These are phyloP conservation scores for Valencia hispanica DNA, from an alignment of 2,797 vertebrate species.

Conservation along the genomic window DNA sequence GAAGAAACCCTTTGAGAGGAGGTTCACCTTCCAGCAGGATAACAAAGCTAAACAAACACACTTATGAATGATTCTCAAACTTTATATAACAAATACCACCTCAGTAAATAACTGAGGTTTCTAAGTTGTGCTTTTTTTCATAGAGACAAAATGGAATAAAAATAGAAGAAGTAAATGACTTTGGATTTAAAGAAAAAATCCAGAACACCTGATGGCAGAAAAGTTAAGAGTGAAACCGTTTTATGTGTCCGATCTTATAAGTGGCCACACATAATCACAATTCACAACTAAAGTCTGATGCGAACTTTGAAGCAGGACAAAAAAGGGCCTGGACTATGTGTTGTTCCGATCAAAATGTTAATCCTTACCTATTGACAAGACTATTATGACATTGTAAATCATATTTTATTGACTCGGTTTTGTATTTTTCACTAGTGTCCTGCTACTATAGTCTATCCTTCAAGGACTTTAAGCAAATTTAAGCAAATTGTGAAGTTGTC, in stretches of 20 bases:
- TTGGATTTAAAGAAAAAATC: not conserved
- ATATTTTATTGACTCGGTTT: not conserved
- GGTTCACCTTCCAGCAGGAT: not conserved
- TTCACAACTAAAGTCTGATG: not conserved
- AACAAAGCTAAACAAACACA: not conserved
- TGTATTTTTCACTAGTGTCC: not conserved
- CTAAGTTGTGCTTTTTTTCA: not conserved
- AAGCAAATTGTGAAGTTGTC: not conserved
- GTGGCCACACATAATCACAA: not conserved
- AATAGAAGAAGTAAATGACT: not conserved
- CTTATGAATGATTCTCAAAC: not conserved
- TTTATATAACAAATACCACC: not conserved
- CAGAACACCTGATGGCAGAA: not conserved
- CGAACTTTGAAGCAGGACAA: not conserved
- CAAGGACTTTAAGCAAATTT: not conserved
- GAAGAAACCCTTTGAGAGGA: not conserved
- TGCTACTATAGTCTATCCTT: not conserved
- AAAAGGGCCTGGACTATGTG: not conserved
- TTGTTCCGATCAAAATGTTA: not conserved
- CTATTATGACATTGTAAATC: not conserved
- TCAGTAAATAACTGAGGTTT: not conserved
- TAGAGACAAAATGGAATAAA: not conserved
- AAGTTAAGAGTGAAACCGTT: not conserved
- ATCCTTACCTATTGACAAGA: not conserved
- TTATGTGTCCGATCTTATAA: not conserved